Evolutionary conservation across 2,888 invertebrate genomes (phyloP).

Genomic region (Phyllotreta striolata): DNA sequence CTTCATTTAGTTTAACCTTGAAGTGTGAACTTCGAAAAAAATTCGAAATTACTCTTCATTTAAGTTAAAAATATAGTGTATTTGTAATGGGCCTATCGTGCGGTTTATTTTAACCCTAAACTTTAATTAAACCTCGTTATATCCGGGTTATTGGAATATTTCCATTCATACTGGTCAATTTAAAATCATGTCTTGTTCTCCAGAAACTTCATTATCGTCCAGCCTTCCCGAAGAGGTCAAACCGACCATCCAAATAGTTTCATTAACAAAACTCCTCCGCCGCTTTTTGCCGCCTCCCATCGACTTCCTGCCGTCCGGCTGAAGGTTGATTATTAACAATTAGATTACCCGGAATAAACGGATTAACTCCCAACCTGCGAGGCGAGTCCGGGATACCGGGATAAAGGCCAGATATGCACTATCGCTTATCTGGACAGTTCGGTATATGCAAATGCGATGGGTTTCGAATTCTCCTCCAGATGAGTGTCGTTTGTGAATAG

Average conservation of each 20-base stretch:
- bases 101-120: too few species aligned
- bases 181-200: conserved; percentile 20
- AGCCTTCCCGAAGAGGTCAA: conserved; percentile 9
- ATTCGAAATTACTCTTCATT: too few species aligned
- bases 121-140: too few species aligned
- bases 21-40: too few species aligned
- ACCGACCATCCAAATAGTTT: conserved; percentile 19
- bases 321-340: conserved; percentile 30
- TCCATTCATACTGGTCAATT: neutral
- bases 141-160: too few species aligned
- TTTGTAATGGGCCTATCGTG: too few species aligned
- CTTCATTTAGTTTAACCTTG: too few species aligned
- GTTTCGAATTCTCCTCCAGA: conserved; percentile 6
- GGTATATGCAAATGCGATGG: conserved; percentile 12
- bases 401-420: conserved; percentile 4
- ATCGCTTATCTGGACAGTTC: conserved; percentile 3
- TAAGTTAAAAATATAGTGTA: too few species aligned
- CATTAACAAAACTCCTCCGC: conserved; percentile 12
- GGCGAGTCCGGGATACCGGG: conserved; percentile 14
- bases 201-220: conserved; percentile 19
- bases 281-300: neutral
- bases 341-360: conserved; percentile 26
- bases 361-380: conserved; percentile 16
- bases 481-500: conserved; percentile 11
- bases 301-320: conserved; percentile 10